Conservation (phyloP, 1,140 invertebrate species). For the Lasioglossum baleicum region DNA sequence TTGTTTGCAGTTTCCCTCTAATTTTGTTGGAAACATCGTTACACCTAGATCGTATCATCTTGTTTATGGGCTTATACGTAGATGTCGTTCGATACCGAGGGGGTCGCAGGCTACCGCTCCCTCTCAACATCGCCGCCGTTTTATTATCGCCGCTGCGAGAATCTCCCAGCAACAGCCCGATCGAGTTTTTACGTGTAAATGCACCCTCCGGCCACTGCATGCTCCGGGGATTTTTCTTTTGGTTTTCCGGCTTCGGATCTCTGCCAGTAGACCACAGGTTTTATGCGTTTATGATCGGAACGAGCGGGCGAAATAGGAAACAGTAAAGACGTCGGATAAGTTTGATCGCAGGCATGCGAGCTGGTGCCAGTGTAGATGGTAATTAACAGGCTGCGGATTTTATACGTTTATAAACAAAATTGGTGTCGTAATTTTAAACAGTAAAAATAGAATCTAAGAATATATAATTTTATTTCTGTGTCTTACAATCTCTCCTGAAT, state of each 20-base stretch:
- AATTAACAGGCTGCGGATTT: too few relatives aligned
- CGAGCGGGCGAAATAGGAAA: too few relatives aligned
- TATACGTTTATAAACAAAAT: too few relatives aligned
- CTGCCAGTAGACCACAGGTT: too few relatives aligned
- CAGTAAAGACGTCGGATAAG: too few relatives aligned
- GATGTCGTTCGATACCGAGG: constrained; percentile 63
- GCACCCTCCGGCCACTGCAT: background rate
- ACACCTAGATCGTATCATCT: constrained; percentile 73
- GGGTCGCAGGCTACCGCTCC: background rate
- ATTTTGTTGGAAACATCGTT: constrained; percentile 75
- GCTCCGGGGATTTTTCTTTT: background rate
- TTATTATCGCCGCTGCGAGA: constrained; percentile 57
- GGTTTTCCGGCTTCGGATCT: background rate
- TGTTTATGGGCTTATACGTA: constrained; percentile 72
- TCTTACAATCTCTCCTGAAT: too few relatives aligned
- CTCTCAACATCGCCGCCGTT: constrained; percentile 46
- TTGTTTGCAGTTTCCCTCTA: constrained; percentile 75
- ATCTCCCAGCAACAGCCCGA: background rate
- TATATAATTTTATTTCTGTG: too few relatives aligned
- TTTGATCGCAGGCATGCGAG: too few relatives aligned
- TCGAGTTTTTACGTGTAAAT: constrained; percentile 19
- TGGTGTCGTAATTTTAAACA: too few relatives aligned
- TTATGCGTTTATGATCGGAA: too few relatives aligned
- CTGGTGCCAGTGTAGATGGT: too few relatives aligned
- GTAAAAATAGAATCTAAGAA: too few relatives aligned